phyloP scores from a whole-genome alignment of 2,797 vertebrate species.

The Coluber constrictor region DNA sequence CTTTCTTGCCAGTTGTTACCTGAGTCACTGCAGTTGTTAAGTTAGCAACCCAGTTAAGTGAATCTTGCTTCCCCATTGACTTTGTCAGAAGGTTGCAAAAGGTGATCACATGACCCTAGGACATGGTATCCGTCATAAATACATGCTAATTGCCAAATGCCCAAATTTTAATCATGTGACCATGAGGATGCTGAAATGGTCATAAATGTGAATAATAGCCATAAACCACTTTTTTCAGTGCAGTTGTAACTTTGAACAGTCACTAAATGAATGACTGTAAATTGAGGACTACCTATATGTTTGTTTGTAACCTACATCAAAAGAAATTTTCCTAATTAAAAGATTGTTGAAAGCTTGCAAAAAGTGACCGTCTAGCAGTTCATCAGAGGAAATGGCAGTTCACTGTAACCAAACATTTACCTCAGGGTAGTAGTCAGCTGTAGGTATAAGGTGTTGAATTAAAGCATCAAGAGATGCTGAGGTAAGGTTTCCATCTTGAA shows the following conservation, averaged over 20 bases:
- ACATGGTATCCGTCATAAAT: not conserved
- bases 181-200: not conserved
- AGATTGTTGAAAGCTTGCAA: conserved; percentile 49
- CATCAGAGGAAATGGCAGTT: conserved; percentile 49
- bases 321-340: conserved; percentile 50
- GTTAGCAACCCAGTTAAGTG: not conserved
- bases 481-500: conserved; percentile 82
- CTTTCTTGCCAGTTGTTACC: not conserved
- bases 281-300: not conserved
- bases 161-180: not conserved
- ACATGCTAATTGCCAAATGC: not conserved
- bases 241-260: not conserved
- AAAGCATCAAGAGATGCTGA: conserved; percentile 89
- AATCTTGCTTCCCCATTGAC: not conserved
- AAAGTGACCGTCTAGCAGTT: conserved; percentile 36
- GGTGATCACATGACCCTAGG: not conserved
- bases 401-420: conserved; percentile 66
- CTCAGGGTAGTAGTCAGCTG: conserved; percentile 89
- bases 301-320: conserved; percentile 47
- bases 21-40: not conserved
- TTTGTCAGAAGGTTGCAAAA: not conserved
- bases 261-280: not conserved
- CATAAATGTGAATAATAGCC: not conserved
- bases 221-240: not conserved
- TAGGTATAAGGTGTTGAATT: conserved; percentile 88